These are phyloP conservation scores for Myxocyprinus asiaticus DNA, from an alignment of 2,113 vertebrate genomes.

Conservation along the genomic window DNA sequence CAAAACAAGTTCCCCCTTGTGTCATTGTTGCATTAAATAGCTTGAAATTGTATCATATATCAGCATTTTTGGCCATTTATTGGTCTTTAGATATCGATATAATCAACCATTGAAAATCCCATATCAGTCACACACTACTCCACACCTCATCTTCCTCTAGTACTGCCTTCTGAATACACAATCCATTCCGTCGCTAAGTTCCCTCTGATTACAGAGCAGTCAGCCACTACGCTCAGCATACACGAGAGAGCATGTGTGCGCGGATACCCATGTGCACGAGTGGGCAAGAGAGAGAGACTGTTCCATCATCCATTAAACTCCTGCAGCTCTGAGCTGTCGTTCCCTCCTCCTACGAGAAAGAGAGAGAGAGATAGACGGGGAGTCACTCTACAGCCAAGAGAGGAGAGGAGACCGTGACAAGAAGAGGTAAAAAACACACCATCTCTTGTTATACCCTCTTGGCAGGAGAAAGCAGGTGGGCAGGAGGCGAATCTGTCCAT, in stretches of 20 bases:
- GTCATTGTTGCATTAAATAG: no score
- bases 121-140: no score
- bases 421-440: slow-evolving; percentile 61
- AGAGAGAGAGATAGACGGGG: slow-evolving; percentile 57
- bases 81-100: no score
- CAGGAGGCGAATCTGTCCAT: slow-evolving; percentile 62
- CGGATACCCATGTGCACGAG: slow-evolving; percentile 57
- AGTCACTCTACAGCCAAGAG: slow-evolving; percentile 71
- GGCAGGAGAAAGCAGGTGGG: slow-evolving; percentile 53
- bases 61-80: no score
- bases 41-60: no score
- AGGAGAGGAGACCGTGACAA: slow-evolving; percentile 72
- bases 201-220: neutral
- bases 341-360: slow-evolving; percentile 74
- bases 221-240: neutral
- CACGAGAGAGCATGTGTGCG: slow-evolving; percentile 54
- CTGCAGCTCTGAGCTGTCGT: slow-evolving; percentile 67
- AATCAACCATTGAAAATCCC: no score
- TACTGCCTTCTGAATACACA: no score
- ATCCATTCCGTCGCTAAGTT: no score
- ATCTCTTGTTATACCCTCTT: slow-evolving; percentile 64
- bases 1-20: no score
- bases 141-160: no score
- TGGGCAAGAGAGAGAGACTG: slow-evolving; percentile 56
- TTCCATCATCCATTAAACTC: slow-evolving; percentile 86